These are phyloP conservation scores for Orchesella cincta DNA, from an alignment of 1,140 invertebrate species.

Conservation along the genomic window DNA sequence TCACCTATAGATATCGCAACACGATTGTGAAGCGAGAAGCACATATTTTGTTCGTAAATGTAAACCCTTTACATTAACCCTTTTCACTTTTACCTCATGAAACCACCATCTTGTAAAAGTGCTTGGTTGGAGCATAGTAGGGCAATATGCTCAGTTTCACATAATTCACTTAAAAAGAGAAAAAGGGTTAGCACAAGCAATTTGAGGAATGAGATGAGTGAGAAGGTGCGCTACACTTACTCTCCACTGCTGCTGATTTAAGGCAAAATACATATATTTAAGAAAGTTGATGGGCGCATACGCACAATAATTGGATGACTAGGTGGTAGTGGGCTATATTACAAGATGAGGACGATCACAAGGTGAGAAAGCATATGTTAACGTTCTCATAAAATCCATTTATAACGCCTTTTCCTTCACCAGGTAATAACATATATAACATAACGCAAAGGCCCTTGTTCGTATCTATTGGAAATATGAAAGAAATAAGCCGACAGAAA, in stretches of 20 bases:
- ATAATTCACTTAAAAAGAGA: constrained; percentile 1
- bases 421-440: constrained; percentile 19
- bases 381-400: constrained; percentile 26
- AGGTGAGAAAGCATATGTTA: constrained; percentile 22
- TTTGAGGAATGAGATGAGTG: too few species aligned
- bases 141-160: neutral
- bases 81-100: too few species aligned
- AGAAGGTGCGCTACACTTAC: neutral
- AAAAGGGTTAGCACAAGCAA: neutral
- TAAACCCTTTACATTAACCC: too few species aligned
- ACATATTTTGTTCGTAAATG: too few species aligned
- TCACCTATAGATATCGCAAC: too few species aligned
- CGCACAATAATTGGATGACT: constrained; percentile 13
- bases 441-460: neutral
- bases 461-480: neutral
- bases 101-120: too few species aligned
- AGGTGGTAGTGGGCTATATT: neutral
- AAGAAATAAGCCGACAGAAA: constrained; percentile 6
- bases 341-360: neutral
- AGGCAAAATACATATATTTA: neutral
- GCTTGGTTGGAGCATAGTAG: too few species aligned
- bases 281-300: constrained; percentile 10
- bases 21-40: too few species aligned
- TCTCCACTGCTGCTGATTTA: neutral
- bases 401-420: constrained; percentile 23